phyloP scores from a whole-genome alignment of 1,140 invertebrate species.

The Oreohelix idahoensis region DNA sequence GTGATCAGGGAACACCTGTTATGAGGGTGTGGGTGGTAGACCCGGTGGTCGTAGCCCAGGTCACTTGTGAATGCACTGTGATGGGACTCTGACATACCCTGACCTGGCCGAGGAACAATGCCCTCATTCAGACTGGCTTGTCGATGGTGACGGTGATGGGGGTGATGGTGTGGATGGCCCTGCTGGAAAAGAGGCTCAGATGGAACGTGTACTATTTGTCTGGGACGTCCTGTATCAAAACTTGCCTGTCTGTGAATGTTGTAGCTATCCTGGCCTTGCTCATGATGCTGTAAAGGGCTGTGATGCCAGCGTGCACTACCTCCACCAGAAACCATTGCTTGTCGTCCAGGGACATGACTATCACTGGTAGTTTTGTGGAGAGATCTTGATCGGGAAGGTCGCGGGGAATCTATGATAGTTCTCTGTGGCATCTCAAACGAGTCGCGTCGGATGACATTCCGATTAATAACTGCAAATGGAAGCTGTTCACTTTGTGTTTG shows the following conservation, averaged over 20 bases:
- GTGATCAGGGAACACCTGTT: constrained; percentile 3
- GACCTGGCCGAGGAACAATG: background rate
- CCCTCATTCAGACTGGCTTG: constrained; percentile 16
- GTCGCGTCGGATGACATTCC: constrained; percentile 57
- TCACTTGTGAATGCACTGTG: constrained; percentile 29
- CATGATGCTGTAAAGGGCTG: constrained; percentile 13
- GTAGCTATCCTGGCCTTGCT: constrained; percentile 12
- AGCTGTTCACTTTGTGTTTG: constrained; percentile 57
- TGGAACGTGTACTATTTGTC: constrained; percentile 23
- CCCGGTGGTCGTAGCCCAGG: constrained; percentile 20
- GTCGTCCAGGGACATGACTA: constrained; percentile 46
- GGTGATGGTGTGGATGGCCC: constrained; percentile 24
- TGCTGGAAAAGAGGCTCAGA: constrained; percentile 13
- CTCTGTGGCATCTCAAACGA: constrained; percentile 66
- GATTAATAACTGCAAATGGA: constrained; percentile 55
- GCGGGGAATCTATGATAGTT: constrained; percentile 62
- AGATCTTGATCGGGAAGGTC: constrained; percentile 57
- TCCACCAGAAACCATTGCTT: constrained; percentile 38
- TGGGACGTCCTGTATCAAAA: constrained; percentile 40
- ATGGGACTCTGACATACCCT: constrained; percentile 39
- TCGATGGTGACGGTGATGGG: constrained; percentile 17
- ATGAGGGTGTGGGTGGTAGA: constrained; percentile 12
- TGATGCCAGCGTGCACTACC: constrained; percentile 35
- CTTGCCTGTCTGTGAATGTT: constrained; percentile 47
- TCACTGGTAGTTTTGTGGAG: constrained; percentile 55